Conservation (phyloP, 2,113 vertebrate genomes). For the Mesembrinibis cayennensis region DNA sequence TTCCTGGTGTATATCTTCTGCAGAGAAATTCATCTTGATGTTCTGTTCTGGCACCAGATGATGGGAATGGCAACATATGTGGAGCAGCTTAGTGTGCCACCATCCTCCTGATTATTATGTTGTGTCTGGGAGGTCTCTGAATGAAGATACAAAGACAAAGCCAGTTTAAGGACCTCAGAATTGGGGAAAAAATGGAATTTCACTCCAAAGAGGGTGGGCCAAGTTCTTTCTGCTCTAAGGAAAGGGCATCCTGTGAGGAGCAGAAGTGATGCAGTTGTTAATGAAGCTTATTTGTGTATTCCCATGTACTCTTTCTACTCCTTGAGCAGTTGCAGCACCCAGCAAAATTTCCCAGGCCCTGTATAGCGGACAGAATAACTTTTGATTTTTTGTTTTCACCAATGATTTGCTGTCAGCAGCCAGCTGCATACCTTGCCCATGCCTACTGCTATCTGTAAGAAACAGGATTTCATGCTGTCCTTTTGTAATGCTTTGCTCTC, state of each 20-base stretch:
- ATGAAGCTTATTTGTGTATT: background rate
- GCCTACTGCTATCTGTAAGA: background rate
- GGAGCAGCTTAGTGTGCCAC: background rate
- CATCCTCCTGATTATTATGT: background rate
- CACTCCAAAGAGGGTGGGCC: background rate
- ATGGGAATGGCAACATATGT: background rate
- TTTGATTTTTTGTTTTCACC: background rate
- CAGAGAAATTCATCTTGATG: background rate
- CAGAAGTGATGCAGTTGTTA: background rate
- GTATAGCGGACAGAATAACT: background rate
- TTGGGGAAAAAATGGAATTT: background rate
- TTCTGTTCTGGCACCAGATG: background rate
- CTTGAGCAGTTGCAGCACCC: background rate
- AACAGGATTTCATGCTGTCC: background rate
- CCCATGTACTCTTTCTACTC: background rate
- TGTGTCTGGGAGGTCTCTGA: background rate
- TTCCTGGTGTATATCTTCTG: background rate
- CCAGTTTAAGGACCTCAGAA: background rate
- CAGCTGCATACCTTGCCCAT: background rate
- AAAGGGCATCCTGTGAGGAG: background rate
- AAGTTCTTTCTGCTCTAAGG: background rate
- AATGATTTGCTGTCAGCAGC: background rate
- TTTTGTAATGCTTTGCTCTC: background rate
- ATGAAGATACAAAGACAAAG: background rate
- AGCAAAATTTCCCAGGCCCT: background rate